Evolutionary conservation across 2,797 vertebrate species (phyloP), one percentile per base, ranked within the genome.

Genomic region (Cichlasoma orientale): DNA sequence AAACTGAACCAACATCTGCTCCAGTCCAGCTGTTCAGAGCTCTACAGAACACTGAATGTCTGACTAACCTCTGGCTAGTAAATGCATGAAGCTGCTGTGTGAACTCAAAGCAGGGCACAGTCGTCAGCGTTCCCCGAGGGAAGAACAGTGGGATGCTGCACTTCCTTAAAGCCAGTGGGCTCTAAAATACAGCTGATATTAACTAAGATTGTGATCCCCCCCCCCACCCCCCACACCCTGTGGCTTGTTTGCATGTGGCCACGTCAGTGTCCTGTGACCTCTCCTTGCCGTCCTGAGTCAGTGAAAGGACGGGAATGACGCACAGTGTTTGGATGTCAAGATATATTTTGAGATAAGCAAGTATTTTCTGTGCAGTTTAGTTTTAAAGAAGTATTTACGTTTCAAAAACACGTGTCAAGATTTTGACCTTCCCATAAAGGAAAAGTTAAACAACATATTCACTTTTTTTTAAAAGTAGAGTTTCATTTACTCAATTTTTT

Each of bases 261-360:
- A 2, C 63, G 79, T 84, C 83, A 82, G 69, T 84, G 70, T 10
- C 33, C 73, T 52, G 44, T 75, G 84, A 81, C 82, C 83, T 84
- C 50, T 72, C 29, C 66, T 41, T 25, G 1, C 55, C 41, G 56
- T 76, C 55, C 36, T 55, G 21, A 68, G 69, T 18, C 21, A 33
- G 8, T 6, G 33, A 41, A 56, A 9, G 12, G 31, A 54, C 3
- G 5, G 11, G 23, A 47, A 19, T 66, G 61, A 12, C 25, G 59
- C 61, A 18, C 61, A 47, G 59, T 27, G 23, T 66, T 44, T 47
- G 23, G 23, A 27, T 27, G 14, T 25, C 10, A 18, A 11, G 36
- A 44, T 44, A 44, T 41, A 41, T 44, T 63, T 44, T 63, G 59
- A 63, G 38, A 63, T 27, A 21, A 5, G 21, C 33, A 66, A 66